These are phyloP conservation scores for Mormoops blainvillei DNA, from an alignment of 2,113 vertebrate species.

Conservation along the genomic window DNA sequence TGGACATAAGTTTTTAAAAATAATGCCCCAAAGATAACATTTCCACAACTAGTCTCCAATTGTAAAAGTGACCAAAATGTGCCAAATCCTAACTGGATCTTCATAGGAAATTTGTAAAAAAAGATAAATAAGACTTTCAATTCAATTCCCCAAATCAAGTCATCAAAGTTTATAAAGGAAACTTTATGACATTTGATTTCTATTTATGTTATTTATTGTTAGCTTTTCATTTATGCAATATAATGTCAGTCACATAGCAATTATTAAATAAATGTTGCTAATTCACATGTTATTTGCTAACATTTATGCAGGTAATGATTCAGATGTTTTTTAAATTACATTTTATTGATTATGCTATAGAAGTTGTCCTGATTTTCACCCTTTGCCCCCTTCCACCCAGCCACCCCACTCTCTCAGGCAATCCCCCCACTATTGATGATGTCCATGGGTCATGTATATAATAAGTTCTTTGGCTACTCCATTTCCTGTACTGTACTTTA, in stretches of 20 bases:
- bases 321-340: neutral
- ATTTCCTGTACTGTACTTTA: too few relatives aligned
- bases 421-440: too few relatives aligned
- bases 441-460: too few relatives aligned
- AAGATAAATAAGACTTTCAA: neutral
- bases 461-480: too few relatives aligned
- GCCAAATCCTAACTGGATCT: neutral
- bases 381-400: too few relatives aligned
- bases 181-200: constrained; percentile 8
- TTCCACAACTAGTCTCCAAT: neutral
- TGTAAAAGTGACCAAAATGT: neutral
- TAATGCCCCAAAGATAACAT: neutral
- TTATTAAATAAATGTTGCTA: constrained; percentile 32
- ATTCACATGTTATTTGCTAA: constrained; percentile 44
- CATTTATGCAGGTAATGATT: constrained; percentile 28
- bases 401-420: too few relatives aligned
- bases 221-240: neutral
- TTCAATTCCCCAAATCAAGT: neutral
- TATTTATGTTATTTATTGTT: constrained; percentile 36
- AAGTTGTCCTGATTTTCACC: too few relatives aligned
- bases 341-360: too few relatives aligned
- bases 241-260: neutral
- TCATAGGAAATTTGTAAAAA: neutral
- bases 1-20: neutral
- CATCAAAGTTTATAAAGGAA: neutral